Base-by-base conservation (phyloP, 2,888 invertebrate species). In the Hemicrepidius hirtus region DNA sequence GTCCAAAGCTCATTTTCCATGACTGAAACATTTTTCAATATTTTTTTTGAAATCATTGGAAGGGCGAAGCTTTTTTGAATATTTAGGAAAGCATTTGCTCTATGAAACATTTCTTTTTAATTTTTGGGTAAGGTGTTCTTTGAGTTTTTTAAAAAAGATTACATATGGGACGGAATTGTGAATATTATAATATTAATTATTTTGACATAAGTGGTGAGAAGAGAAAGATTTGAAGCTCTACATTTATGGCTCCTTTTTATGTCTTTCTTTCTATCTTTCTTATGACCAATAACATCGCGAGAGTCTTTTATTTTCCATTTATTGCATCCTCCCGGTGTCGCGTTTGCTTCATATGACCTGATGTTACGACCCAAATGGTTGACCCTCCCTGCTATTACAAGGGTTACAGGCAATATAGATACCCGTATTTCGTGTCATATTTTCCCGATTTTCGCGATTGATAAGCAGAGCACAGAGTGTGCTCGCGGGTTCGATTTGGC, bases 221-320 rank as follows among this genome's bases (percentile, higher is more conserved):
- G 53, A n/a, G 32, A 5, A 32, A 9, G 10, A 16, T 46, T 28
- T n/a, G 21, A 53, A 53, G 21, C 28, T 28, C 53, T 32, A 28
- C 28, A 53, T 53, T 53, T 53, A 53, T 53, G 53, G n/a, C 28
- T 13, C 3, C 53, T 53, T 60, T 68, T 63, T 68, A 68, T 55
- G 41, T 63, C 62, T 55, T 63, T 44, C 57, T 64, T 70, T 60
- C 55, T 64, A 57, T 49, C 55, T 44, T 65, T 65, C 64, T 68
- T 73, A 69, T 65, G 59, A 60, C 60, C 66, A 73, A 69, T 73
- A 70, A 62, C 70, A 60, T 41, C 66, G 62, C 72, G 53, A 68
- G 70, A 74, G 72, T 77, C 73, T 77, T 79, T 79, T 77, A 80
- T 80, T 80, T 80, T 75, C 70, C 78, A 80, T 78, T 80, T 78